Evolutionary conservation across 1,140 invertebrate species (phyloP), one percentile per base, ranked within the genome.

Genomic region (Homalodisca vitripennis): DNA sequence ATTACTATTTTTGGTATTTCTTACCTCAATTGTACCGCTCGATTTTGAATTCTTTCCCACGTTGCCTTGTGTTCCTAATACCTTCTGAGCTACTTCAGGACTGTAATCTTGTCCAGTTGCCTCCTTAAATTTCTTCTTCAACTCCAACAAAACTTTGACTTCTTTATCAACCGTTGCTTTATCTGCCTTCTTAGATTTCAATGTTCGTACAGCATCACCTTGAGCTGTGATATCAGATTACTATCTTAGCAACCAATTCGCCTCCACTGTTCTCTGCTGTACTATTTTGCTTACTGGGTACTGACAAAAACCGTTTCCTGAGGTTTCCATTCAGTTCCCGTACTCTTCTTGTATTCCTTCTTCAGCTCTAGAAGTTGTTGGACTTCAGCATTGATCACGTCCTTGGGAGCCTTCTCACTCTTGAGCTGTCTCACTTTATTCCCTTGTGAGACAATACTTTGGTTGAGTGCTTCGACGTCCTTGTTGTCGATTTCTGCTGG

Each of bases 401-500:
- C 72, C 76, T 89, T 89, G 1, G 83, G 82, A 0, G 88, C 86
- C 75, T 92, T 92, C 3, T 86, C 80, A 0, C 81, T 70, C 79
- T 92, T 92, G 12, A 92, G 73, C 62, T 71, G 26, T 26, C 90
- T 79, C 26, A 94, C 85, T 77, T 87, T 87, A 70, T 93, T 87
- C 0, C 91, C 92, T 78, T 93, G 92, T 1, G 80, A 77, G 1
- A 79, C 76, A 71, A 93, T 89, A 78, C 88, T 83, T 0, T 77
- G 72, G 70, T 84, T 79, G 24, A 92, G 75, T 2, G 80, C 75
- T 65, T 74, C 74, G 14, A 27, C 29, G 27, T 60, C 55, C 29
- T 60, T 60, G 55, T 60, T 60, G 26, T 60, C 55, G 10, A n/a
- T 20, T 14, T 12, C 6, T 27, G 55, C 22, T 27, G 24, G 53